Evolutionary conservation across 2,888 invertebrate genomes (phyloP).

Genomic region (Melangyna quadrimaculata): DNA sequence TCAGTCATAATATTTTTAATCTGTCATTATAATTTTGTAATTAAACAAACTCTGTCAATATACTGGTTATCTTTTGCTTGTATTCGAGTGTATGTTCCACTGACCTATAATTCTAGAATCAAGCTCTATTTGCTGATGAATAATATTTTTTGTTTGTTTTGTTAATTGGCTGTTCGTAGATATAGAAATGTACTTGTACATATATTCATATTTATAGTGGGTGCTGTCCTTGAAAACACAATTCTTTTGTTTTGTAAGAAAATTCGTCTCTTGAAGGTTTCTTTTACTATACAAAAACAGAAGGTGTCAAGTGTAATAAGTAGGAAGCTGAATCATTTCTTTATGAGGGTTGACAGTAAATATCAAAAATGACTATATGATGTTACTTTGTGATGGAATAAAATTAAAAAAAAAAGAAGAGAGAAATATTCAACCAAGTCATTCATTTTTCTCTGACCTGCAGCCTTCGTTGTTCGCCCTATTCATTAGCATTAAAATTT

Average conservation of each 20-base stretch:
- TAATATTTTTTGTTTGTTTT: neutral
- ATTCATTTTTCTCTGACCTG: too few species aligned
- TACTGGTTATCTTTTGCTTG: too few species aligned
- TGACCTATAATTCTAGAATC: constrained; percentile 29
- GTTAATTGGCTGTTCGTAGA: neutral
- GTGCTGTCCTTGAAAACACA: neutral
- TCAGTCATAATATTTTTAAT: too few species aligned
- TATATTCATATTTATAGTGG: neutral
- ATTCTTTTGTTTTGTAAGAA: neutral
- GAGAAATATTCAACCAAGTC: too few species aligned
- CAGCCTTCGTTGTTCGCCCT: too few species aligned
- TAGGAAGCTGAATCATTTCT: neutral
- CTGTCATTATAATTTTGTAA: too few species aligned
- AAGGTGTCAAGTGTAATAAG: neutral
- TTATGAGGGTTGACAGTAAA: neutral
- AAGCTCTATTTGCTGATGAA: neutral
- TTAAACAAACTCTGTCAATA: too few species aligned
- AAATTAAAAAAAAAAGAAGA: too few species aligned
- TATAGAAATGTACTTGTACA: too few species aligned
- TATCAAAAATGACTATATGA: neutral
- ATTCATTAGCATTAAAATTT: too few species aligned
- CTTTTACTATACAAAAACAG: neutral
- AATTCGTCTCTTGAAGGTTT: neutral
- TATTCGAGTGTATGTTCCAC: constrained; percentile 18
- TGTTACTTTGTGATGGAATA: neutral